phyloP scores from a whole-genome alignment of 2,888 invertebrate genomes.

The Spodoptera exigua region DNA sequence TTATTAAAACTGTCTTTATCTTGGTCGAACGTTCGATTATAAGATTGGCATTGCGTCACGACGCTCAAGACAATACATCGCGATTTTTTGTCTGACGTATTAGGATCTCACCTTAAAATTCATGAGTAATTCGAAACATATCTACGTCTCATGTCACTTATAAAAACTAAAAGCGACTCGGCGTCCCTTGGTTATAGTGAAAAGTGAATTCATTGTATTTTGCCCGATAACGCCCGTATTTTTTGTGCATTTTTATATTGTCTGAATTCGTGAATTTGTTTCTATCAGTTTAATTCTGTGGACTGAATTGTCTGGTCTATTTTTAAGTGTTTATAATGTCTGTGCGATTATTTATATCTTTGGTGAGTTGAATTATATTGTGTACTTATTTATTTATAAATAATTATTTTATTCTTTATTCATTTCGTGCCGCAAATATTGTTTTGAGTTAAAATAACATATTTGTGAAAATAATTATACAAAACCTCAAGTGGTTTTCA shows the following conservation, averaged over 20 bases:
- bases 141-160: slow-evolving; percentile 19
- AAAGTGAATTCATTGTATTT: slow-evolving; percentile 44
- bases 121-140: slow-evolving; percentile 35
- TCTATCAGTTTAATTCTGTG: slow-evolving; percentile 26
- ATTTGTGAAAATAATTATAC: no score
- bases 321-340: slow-evolving; percentile 34
- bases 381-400: background rate
- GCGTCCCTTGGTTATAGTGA: slow-evolving; percentile 30
- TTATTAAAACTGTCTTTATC: slow-evolving; percentile 21
- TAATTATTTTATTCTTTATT: no score
- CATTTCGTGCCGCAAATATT: no score
- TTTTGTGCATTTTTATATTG: slow-evolving; percentile 45
- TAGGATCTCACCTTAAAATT: slow-evolving; percentile 27
- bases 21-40: slow-evolving; percentile 13
- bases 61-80: background rate
- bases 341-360: slow-evolving; percentile 24
- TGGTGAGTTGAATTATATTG: slow-evolving; percentile 36
- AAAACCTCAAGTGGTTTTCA: no score
- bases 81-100: slow-evolving; percentile 8
- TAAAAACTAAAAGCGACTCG: slow-evolving; percentile 37
- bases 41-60: background rate
- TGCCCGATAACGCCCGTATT: slow-evolving; percentile 48
- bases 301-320: slow-evolving; percentile 9
- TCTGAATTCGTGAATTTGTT: slow-evolving; percentile 31
- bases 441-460: no score